phyloP scores from a whole-genome alignment of 2,797 vertebrate species.

The Heteromormyrus szaboi region DNA sequence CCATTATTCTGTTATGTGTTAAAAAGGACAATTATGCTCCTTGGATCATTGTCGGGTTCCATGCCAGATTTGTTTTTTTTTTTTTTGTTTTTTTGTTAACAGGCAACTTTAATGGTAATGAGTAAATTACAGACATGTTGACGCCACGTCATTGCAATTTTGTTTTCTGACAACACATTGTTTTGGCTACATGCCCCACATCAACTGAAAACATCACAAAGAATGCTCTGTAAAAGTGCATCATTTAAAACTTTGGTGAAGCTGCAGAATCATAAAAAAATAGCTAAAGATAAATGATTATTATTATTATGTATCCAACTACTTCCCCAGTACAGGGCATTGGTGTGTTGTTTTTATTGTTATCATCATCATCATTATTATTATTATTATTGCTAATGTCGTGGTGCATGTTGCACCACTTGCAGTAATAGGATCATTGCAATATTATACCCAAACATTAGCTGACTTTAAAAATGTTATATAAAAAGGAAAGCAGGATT shows the following conservation, averaged over 20 bases:
- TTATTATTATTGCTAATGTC: background rate
- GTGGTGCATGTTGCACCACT: background rate
- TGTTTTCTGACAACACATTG: background rate
- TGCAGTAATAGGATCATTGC: background rate
- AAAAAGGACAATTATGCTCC: conserved; percentile 4
- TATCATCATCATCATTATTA: background rate
- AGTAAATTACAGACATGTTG: background rate
- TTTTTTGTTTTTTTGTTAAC: background rate
- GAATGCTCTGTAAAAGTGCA: background rate
- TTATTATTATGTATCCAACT: background rate
- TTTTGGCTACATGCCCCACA: background rate
- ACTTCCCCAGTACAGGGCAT: background rate
- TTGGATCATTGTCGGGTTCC: background rate
- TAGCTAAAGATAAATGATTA: background rate
- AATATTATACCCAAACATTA: background rate
- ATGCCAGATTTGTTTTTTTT: background rate
- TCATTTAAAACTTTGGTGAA: background rate
- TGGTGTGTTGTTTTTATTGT: background rate
- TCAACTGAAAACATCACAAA: background rate
- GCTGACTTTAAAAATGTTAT: background rate
- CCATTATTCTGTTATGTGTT: background rate
- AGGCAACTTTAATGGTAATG: background rate
- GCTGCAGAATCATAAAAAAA: background rate
- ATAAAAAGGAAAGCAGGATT: background rate
- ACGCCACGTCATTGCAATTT: background rate